Percentiles rank a stretch among this genome's conserved stretches.
These are phyloP conservation scores for Paedocypris micromegethes DNA, from an alignment of 2,797 vertebrate genomes.

Conservation along the genomic window DNA sequence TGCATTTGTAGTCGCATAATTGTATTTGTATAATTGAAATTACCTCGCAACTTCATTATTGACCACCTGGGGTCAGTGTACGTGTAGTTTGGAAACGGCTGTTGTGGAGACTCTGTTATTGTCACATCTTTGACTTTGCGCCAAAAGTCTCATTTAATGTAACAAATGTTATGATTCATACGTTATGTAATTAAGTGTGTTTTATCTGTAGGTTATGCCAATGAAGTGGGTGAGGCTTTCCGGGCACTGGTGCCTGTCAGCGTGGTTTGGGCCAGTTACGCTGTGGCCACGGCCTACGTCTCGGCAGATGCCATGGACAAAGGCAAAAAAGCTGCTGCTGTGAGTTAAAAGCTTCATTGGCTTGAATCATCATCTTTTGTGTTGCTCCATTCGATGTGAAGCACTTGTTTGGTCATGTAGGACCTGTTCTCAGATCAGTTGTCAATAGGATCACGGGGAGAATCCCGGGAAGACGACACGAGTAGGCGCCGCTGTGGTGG, in stretches of 20 bases:
- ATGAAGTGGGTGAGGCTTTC: slow-evolving; percentile 94
- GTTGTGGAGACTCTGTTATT: no score
- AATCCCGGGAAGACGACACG: slow-evolving; percentile 63
- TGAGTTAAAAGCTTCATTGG: slow-evolving; percentile 56
- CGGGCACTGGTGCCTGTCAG: slow-evolving; percentile 80
- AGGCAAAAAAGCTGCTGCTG: slow-evolving; percentile 81
- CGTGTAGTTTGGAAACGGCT: no score
- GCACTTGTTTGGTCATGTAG: not conserved
- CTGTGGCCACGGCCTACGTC: slow-evolving; percentile 82
- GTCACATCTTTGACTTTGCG: no score
- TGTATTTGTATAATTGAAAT: no score
- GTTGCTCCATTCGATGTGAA: no score
- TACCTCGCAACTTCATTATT: no score
- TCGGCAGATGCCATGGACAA: slow-evolving; percentile 89
- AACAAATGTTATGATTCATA: no score
- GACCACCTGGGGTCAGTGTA: no score
- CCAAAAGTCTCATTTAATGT: no score
- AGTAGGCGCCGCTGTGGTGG: slow-evolving; percentile 78
- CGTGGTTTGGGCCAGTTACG: slow-evolving; percentile 86
- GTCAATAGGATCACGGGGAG: slow-evolving; percentile 61
- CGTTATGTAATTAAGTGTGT: not conserved
- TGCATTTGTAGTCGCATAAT: no score
- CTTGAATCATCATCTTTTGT: no score
- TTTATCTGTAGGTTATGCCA: slow-evolving; percentile 81
- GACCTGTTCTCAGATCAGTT: not conserved